Evolutionary conservation across 2,113 vertebrate genomes (phyloP), one percentile per base, ranked within the genome.

Genomic region (Pseudolaguvia tuberculata): DNA sequence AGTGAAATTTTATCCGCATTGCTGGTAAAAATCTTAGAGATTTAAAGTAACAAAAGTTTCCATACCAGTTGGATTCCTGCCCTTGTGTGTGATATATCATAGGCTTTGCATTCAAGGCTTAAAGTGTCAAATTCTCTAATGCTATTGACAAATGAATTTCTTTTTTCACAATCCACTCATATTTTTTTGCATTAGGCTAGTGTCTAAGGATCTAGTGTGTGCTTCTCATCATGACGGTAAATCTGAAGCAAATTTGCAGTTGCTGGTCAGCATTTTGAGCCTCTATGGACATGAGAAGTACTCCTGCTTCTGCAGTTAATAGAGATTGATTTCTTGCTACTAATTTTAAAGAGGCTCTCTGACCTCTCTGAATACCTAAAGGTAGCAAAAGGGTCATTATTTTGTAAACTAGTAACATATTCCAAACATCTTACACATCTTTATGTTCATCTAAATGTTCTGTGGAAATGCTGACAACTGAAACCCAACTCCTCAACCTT

Each of bases 201-300:
- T 69, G 56, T 70, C 55, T 39, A n/a, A 61, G 31, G 66, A n/a
- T 58, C 75, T 45, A 57, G 23, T 77, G 55, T 51, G 58, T 82
- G 66, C 66, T 80, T 76, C 80, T 84, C 80, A 78, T 70, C 70
- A 17, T 69, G 62, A 85, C 83, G 85, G 81, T 86, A 84, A 85
- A 85, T 79, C 81, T 59, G 70, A 76, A 76, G 82, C 80, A 88
- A 90, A 81, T 83, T 87, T 83, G 85, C 86, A 89, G 89, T 89
- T 87, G 82, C 85, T 82, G 69, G 68, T 17, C 62, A 76, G 84
- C 80, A 82, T 81, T 66, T 21, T 57, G 63, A 68, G 71, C 53
- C 80, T 79, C 76, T 80, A 74, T 72, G 79, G 79, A 83, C 73
- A 78, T 86, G 78, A 84, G 80, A 84, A 56, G 82, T 76, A 86